A percentile compares a stretch with the other conserved stretches of the same genome.
Evolutionary conservation across 1,140 invertebrate species (phyloP).

Genomic region (Lycorma delicatula): DNA sequence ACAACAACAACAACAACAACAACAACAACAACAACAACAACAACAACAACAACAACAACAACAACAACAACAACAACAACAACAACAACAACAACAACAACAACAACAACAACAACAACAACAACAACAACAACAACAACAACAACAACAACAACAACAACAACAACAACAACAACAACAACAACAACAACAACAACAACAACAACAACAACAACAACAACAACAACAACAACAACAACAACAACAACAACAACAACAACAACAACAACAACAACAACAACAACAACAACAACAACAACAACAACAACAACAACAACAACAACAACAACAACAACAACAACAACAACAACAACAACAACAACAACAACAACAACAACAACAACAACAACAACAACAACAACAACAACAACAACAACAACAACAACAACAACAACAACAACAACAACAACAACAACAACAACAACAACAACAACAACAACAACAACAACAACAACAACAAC

Average conservation of each 20-base stretch:
- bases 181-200: not conserved
- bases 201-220: slow-evolving; percentile 1
- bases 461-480: not conserved
- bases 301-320: not conserved
- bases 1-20: not conserved
- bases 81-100: slow-evolving; percentile 1
- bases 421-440: not conserved
- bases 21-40: slow-evolving; percentile 1
- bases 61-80: not conserved
- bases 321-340: slow-evolving; percentile 1
- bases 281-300: not conserved
- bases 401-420: not conserved
- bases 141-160: slow-evolving; percentile 1
- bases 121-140: not conserved
- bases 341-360: not conserved
- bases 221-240: not conserved
- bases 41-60: not conserved
- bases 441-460: slow-evolving; percentile 1
- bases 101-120: not conserved
- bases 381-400: slow-evolving; percentile 1
- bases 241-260: not conserved
- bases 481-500: not conserved
- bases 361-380: not conserved
- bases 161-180: not conserved
- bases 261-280: slow-evolving; percentile 1